Evolutionary conservation across 2,113 vertebrate species (phyloP), one percentile per base, ranked within the genome.

Genomic region (Elachura formosa): DNA sequence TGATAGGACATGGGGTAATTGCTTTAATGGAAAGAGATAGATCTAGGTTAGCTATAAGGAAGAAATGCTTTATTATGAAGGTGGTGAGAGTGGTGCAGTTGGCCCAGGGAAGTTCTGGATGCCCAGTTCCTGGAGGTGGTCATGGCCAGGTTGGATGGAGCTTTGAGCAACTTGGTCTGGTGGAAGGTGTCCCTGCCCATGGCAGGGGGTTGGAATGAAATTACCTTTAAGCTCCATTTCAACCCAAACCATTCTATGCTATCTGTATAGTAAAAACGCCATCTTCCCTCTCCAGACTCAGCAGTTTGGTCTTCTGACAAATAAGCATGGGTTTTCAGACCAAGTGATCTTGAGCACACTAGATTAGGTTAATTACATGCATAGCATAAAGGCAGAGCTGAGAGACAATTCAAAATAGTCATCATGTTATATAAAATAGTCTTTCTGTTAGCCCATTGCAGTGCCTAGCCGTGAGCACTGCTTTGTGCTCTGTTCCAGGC

Each of bases 91-190:
- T 9, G 61, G 16, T 40, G 31, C 46, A 67, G 54, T 6, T 54
- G 20, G n/a, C 62, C 25, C 40, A 40, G 69, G 12, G 17, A 75
- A 75, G 20, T 29, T 73, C 36, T 45, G 67, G 36, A 51, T 75
- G 46, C n/a, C 38, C 16, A 8, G 9, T 54, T n/a, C 46, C 34
- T 55, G n/a, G 20, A 61, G 54, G 48, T 31, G 7, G 11, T 62
- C 25, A 76, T 0, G 0, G 34, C 21, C 40, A 76, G 10, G 31
- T 5, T 76, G 34, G 12, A 41, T 55, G 26, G 40, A 46, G 18
- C 25, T 83, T 28, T 68, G 55, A 69, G 55, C 22, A 55, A 5
- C 31, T 5, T 76, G 34, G 6, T 68, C 25, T 36, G 28, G 34
- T 54, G 40, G 54, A 36, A 61, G 18, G 11, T 41, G 34, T 62